Percentiles rank a stretch among this genome's conserved stretches.
These are phyloP conservation scores for Drosophila nigritarsus DNA, from an alignment of 2,888 invertebrate species.

Conservation along the genomic window DNA sequence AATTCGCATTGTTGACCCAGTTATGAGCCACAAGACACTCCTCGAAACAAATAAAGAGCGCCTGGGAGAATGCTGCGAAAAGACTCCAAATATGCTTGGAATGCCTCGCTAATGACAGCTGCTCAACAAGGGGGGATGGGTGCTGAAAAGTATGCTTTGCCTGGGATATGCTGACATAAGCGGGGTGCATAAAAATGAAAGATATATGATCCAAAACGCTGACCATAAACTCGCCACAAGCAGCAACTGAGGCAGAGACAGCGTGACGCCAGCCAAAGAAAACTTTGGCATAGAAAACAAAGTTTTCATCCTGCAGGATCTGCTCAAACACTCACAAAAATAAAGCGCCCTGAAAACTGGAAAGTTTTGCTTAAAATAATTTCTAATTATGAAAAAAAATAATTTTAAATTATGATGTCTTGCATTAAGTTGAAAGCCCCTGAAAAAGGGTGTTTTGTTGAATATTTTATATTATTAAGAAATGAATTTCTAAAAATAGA, in stretches of 20 bases:
- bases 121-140: constrained; percentile 33
- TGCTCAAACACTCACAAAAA: neutral
- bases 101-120: constrained; percentile 71
- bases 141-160: constrained; percentile 72
- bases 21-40: constrained; percentile 75
- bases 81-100: constrained; percentile 15
- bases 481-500: no score
- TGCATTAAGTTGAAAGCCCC: no score
- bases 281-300: constrained; percentile 15
- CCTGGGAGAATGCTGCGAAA: constrained; percentile 18
- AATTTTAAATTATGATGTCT: no score
- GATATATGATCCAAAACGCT: constrained; percentile 62
- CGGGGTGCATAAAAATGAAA: constrained; percentile 71
- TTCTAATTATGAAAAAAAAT: no score
- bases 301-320: constrained; percentile 48
- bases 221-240: constrained; percentile 53
- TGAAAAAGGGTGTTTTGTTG: no score
- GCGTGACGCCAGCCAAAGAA: constrained; percentile 40
- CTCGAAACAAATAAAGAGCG: constrained; percentile 59
- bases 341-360: neutral
- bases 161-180: constrained; percentile 72
- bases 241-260: constrained; percentile 28
- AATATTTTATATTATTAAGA: no score
- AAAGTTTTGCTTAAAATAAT: neutral
- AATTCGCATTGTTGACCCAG: constrained; percentile 69